phyloP scores from a whole-genome alignment of 2,888 invertebrate genomes.

The Mystacides longicornis region DNA sequence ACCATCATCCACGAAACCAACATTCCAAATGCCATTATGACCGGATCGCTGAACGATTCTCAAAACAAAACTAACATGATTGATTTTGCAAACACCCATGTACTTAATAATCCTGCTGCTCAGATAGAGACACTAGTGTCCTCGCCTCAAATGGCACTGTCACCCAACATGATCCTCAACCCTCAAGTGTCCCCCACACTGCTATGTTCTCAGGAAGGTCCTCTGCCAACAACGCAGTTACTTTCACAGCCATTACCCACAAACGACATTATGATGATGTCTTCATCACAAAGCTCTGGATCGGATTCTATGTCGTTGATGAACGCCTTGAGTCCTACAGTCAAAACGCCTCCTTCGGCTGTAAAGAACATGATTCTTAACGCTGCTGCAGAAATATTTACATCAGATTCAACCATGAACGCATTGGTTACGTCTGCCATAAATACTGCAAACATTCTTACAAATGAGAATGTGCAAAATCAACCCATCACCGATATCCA shows the following conservation, averaged over 20 bases:
- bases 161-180: constrained; percentile 55
- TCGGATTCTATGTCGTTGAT: constrained; percentile 20
- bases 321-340: constrained; percentile 31
- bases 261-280: constrained; percentile 40
- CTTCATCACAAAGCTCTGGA: constrained; percentile 30
- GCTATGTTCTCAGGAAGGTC: constrained; percentile 38
- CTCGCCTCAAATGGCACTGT: constrained; percentile 36
- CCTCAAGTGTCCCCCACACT: constrained; percentile 54
- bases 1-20: constrained; percentile 17
- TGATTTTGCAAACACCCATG: constrained; percentile 26
- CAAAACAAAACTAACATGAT: constrained; percentile 17
- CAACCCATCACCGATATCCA: constrained; percentile 32
- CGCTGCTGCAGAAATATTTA: constrained; percentile 64
- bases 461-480: constrained; percentile 35
- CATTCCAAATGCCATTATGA: constrained; percentile 17
- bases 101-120: constrained; percentile 41
- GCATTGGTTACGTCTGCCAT: constrained; percentile 49
- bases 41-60: constrained; percentile 10
- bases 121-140: constrained; percentile 46
- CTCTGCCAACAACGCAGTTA: constrained; percentile 19
- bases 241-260: constrained; percentile 1
- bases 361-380: constrained; percentile 70
- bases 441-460: constrained; percentile 45
- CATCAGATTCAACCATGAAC: constrained; percentile 54
- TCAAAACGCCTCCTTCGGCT: constrained; percentile 52